These are phyloP conservation scores for Augochlorella aurata DNA, from an alignment of 2,888 invertebrate species.

Conservation along the genomic window DNA sequence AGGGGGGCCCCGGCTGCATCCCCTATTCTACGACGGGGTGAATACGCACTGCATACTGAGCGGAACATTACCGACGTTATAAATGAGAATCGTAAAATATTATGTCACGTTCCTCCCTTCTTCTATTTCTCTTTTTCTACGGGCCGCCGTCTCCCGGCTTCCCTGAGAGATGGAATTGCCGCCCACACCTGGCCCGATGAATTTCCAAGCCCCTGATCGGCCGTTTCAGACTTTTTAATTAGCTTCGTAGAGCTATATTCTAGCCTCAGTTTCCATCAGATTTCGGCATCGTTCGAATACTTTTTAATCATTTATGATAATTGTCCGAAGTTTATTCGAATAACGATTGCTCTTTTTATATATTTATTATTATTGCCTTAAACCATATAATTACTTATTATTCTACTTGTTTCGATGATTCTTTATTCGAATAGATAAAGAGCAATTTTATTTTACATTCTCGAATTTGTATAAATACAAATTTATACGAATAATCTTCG, in stretches of 20 bases:
- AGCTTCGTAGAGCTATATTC: background rate
- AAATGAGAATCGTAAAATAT: constrained; percentile 74
- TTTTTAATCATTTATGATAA: no score
- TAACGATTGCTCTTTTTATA: no score
- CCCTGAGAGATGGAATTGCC: constrained; percentile 49
- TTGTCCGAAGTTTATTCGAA: no score
- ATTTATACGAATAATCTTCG: no score
- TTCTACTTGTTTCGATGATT: no score
- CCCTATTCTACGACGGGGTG: constrained; percentile 47
- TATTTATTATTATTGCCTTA: no score
- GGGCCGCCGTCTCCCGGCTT: constrained; percentile 4
- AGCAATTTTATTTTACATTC: no score
- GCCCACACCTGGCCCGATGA: constrained; percentile 5
- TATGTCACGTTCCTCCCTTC: constrained; percentile 58
- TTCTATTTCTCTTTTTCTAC: constrained; percentile 34
- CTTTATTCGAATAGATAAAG: no score
- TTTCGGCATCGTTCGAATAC: no score
- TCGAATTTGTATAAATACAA: no score
- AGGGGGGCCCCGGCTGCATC: constrained; percentile 44
- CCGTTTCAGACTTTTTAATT: background rate
- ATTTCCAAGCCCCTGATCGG: background rate
- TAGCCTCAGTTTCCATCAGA: no score
- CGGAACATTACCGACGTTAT: constrained; percentile 72
- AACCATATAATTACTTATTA: no score
- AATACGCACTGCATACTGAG: constrained; percentile 70